Evolutionary conservation across 1,140 invertebrate genomes (phyloP).

Genomic region (Drosophila ananassae): DNA sequence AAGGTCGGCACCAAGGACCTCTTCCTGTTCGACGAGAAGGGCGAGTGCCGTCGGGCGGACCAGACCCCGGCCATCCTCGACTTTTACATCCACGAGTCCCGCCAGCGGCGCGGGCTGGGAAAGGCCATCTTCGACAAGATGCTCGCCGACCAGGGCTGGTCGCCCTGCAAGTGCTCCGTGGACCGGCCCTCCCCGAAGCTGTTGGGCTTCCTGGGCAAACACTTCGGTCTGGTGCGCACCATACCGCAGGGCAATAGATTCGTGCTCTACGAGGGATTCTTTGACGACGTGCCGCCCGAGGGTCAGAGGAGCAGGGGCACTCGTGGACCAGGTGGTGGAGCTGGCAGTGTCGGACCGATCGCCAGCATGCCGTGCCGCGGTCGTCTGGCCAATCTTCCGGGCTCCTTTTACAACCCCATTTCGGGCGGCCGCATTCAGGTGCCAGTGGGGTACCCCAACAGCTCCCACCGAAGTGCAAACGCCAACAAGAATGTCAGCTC

Average conservation of each 20-base stretch:
- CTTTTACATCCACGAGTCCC: conserved; percentile 92
- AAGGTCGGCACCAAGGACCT: conserved; percentile 93
- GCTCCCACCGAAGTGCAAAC: background rate
- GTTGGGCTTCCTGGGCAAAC: conserved; percentile 91
- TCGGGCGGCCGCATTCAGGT: background rate
- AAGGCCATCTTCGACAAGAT: conserved; percentile 91
- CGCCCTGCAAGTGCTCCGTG: conserved; percentile 90
- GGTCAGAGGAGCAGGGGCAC: too few species aligned
- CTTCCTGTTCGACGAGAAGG: conserved; percentile 90
- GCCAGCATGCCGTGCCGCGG: background rate
- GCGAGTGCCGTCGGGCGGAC: conserved; percentile 85
- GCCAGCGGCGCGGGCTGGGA: conserved; percentile 91
- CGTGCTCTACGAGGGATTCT: conserved; percentile 93
- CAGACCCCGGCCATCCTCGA: conserved; percentile 91
- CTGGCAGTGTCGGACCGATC: background rate
- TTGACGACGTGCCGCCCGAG: conserved; percentile 71
- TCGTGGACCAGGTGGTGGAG: background rate
- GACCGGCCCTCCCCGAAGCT: conserved; percentile 95
- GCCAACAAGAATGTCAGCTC: background rate
- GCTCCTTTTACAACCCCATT: background rate
- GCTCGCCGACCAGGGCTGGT: conserved; percentile 88
- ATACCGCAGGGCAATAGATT: conserved; percentile 95
- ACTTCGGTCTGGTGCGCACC: conserved; percentile 89
- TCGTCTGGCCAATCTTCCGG: background rate
- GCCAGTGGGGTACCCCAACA: background rate